Conservation (phyloP, 2,888 invertebrate genomes). For the Priocnemis perturbator region DNA sequence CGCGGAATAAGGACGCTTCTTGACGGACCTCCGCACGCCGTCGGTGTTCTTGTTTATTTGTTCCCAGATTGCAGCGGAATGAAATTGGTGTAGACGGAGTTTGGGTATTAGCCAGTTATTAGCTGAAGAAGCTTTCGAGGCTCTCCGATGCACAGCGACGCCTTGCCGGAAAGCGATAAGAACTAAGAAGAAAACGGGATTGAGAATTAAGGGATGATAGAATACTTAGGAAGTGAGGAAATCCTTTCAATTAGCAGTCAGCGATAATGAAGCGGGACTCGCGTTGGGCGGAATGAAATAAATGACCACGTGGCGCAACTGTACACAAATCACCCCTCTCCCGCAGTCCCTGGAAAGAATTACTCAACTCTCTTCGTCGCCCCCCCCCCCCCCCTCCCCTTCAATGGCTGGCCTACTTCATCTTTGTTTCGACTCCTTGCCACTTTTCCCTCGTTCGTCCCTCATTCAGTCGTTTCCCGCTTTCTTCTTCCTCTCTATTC, state of each 20-base stretch:
- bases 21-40: too few species aligned
- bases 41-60: too few species aligned
- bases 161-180: not conserved
- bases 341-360: constrained; percentile 2
- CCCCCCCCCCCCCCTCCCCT: too few species aligned
- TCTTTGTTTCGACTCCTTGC: too few species aligned
- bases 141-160: constrained; percentile 18
- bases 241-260: constrained; percentile 31
- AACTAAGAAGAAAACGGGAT: not conserved
- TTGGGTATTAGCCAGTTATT: too few species aligned
- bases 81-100: too few species aligned
- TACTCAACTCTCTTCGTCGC: too few species aligned
- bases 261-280: constrained; percentile 30
- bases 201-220: not conserved
- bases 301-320: constrained; percentile 25
- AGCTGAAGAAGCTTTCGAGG: constrained; percentile 13
- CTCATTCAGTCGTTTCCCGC: too few species aligned
- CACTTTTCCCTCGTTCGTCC: too few species aligned
- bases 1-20: too few species aligned
- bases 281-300: constrained; percentile 29
- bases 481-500: too few species aligned
- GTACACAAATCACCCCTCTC: constrained; percentile 20
- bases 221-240: constrained; percentile 3
- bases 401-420: constrained; percentile 12
- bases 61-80: too few species aligned